phyloP scores from a whole-genome alignment of 2,113 vertebrate species.

The Columba janthina region DNA sequence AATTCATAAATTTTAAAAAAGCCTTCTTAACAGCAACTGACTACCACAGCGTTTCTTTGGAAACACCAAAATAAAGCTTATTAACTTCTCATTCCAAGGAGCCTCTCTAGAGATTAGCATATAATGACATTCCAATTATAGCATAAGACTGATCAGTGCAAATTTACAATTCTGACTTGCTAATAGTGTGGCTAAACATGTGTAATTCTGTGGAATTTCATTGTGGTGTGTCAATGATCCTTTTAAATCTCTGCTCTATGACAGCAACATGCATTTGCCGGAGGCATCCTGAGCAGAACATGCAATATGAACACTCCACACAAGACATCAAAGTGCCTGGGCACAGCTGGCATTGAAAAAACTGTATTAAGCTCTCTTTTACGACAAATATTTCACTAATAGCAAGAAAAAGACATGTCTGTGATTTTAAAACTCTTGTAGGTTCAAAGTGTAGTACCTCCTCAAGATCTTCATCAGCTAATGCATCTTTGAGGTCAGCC shows the following conservation, averaged over 20 bases:
- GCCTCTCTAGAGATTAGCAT: background rate
- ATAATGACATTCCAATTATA: background rate
- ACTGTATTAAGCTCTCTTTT: background rate
- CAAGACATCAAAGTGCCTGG: background rate
- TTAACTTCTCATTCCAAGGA: background rate
- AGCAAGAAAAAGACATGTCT: background rate
- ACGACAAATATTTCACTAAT: background rate
- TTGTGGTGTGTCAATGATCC: background rate
- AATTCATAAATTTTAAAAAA: background rate
- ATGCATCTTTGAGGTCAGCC: background rate
- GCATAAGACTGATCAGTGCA: background rate
- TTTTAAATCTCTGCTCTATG: background rate
- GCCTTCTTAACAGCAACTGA: background rate
- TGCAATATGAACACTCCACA: background rate
- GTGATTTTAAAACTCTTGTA: background rate
- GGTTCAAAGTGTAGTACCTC: background rate
- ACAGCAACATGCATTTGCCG: background rate
- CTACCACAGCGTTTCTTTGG: background rate
- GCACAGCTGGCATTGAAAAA: background rate
- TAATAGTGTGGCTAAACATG: background rate
- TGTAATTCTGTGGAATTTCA: background rate
- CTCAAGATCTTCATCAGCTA: background rate
- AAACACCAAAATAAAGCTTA: background rate
- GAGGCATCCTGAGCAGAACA: background rate
- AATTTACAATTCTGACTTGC: background rate